phyloP scores from a whole-genome alignment of 2,113 vertebrate genomes.

The Ciconia stormi region DNA sequence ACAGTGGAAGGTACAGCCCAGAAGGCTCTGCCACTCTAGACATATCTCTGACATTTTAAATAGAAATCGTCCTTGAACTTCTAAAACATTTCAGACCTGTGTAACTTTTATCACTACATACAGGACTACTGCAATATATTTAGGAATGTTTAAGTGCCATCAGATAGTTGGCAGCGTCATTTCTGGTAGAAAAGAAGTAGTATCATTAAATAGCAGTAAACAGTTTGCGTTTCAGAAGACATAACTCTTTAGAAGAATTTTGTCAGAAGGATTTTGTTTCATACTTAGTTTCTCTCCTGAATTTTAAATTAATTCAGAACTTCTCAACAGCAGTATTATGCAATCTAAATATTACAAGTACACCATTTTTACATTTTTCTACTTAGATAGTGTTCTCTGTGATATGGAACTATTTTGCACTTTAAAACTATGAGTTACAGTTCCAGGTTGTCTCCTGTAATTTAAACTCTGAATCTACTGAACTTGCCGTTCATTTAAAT shows the following conservation, averaged over 20 bases:
- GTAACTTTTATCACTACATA: background rate
- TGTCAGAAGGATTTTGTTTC: background rate
- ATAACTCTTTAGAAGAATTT: background rate
- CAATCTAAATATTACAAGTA: background rate
- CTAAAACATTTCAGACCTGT: background rate
- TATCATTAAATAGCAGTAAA: background rate
- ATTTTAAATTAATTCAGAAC: background rate
- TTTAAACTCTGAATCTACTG: background rate
- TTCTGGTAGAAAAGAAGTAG: background rate
- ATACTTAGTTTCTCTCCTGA: background rate
- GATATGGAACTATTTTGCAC: background rate
- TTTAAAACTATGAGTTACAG: background rate
- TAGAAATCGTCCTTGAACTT: background rate
- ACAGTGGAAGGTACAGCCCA: background rate
- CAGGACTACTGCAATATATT: background rate
- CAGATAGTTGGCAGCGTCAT: background rate
- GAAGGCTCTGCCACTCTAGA: background rate
- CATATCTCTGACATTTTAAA: background rate
- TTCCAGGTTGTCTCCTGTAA: background rate
- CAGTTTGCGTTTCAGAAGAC: background rate
- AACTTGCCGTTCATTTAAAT: background rate
- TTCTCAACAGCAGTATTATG: background rate
- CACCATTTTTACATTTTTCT: background rate
- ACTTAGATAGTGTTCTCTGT: background rate
- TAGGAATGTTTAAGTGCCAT: background rate